Base-by-base conservation (phyloP, 1,140 invertebrate genomes). In the Eriosoma lanigerum region DNA sequence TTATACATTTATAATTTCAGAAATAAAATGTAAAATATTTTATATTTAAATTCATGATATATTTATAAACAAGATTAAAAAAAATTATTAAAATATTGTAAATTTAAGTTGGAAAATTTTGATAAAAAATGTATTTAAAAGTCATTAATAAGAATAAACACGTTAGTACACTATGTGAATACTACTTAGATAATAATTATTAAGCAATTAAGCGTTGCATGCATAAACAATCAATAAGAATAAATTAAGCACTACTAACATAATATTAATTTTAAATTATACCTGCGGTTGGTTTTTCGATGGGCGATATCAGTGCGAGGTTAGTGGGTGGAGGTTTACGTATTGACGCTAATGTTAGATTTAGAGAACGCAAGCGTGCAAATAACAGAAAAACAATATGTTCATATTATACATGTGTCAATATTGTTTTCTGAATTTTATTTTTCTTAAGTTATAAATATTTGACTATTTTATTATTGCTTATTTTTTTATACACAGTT, bases 311-410 rank as follows among this genome's bases (percentile, higher is more conserved):
- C 54, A 84, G 82, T 81, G 83, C 82, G 75, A 84, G 82, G 82
- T 85, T 84, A 72, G 84, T 85, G 73, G 84, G 84, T 78, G 75
- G 75, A 81, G 84, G 84, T 83, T 85, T 85, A 81, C 84, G 84
- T 70, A 83, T 82, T 81, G 83, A 84, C 81, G 83, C 84, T 84
- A 84, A 80, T 73, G 56, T 78, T 78, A 78, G 75, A 46, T 78
- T 62, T 60, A 78, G 54, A 78, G 32, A 78, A 78, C 19, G 75
- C 32, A 78, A 78, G 75, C 75, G 75, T 78, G 75, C 75, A 78
- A 78, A 78, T 78, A 78, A 60, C 66, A 68, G 50, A 78, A 78
- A 72, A 72, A 72, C 68, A 72, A 72, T 70, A 70, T 72, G 68
- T 52, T 72, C 46, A 72, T 72, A 72, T 72, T 72, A 72, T 72